phyloP scores from a whole-genome alignment of 1,140 invertebrate genomes.

The Penaeus chinensis region DNA sequence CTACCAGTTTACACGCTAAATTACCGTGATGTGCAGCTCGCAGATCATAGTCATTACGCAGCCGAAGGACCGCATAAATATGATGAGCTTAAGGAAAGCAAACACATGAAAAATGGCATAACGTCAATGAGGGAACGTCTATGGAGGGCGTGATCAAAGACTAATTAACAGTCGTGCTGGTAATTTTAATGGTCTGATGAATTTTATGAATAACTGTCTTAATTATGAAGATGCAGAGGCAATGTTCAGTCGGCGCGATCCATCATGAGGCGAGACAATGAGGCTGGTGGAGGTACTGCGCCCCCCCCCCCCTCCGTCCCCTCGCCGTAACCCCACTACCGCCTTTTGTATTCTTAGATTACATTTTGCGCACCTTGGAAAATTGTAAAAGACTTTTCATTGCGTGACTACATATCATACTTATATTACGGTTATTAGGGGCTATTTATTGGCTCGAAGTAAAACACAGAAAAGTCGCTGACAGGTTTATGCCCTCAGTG shows the following conservation, averaged over 20 bases:
- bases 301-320: too few relatives aligned
- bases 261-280: neutral
- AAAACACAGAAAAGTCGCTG: constrained; percentile 55
- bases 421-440: constrained; percentile 57
- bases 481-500: constrained; percentile 48
- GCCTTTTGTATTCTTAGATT: constrained; percentile 17
- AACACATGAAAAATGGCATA: constrained; percentile 10
- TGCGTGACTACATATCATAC: constrained; percentile 59
- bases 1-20: constrained; percentile 42
- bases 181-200: too few relatives aligned
- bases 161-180: neutral
- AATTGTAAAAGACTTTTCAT: constrained; percentile 53
- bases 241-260: too few relatives aligned
- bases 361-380: constrained; percentile 36
- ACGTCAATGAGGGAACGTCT: neutral
- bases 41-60: constrained; percentile 50
- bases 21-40: constrained; percentile 48
- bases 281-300: neutral
- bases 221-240: too few relatives aligned
- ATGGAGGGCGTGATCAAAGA: neutral
- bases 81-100: constrained; percentile 30
- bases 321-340: too few relatives aligned
- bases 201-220: too few relatives aligned
- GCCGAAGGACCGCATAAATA: constrained; percentile 28
- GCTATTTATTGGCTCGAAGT: constrained; percentile 59